phyloP scores from a whole-genome alignment of 2,888 invertebrate species.

The Operophtera brumata region DNA sequence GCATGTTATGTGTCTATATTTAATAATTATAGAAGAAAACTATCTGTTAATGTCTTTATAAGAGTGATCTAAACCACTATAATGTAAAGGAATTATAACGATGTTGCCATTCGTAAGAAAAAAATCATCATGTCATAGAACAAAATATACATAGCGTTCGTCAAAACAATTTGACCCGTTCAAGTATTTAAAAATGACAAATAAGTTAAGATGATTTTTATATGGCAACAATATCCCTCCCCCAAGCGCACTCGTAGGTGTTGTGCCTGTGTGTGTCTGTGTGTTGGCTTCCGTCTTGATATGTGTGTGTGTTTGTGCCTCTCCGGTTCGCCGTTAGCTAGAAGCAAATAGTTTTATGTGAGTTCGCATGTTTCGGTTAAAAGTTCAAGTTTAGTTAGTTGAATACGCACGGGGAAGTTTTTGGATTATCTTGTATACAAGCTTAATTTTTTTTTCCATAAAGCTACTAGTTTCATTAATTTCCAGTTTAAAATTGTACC shows the following conservation, averaged over 20 bases:
- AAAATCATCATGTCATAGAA: slow-evolving; percentile 37
- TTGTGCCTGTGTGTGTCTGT: slow-evolving; percentile 71
- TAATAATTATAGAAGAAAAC: slow-evolving; percentile 58
- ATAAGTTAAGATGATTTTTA: slow-evolving; percentile 39
- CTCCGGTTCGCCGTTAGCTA: slow-evolving; percentile 75
- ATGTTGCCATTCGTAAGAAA: slow-evolving; percentile 57
- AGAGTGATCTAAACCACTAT: slow-evolving; percentile 75
- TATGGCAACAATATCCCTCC: slow-evolving; percentile 55
- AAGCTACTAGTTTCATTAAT: background rate
- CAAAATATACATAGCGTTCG: slow-evolving; percentile 25
- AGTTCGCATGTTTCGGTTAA: slow-evolving; percentile 55
- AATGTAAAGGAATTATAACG: slow-evolving; percentile 70
- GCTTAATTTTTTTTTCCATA: background rate
- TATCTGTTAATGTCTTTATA: slow-evolving; percentile 80
- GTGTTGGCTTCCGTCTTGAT: slow-evolving; percentile 76
- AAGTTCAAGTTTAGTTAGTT: slow-evolving; percentile 5
- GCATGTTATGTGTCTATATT: slow-evolving; percentile 56
- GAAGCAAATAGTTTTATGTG: slow-evolving; percentile 75
- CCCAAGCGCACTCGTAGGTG: slow-evolving; percentile 57
- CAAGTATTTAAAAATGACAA: slow-evolving; percentile 10
- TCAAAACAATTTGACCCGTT: slow-evolving; percentile 18
- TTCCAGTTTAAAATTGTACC: too few species aligned
- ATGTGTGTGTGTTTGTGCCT: slow-evolving; percentile 76
- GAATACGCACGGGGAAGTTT: slow-evolving; percentile 3
- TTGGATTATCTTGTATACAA: background rate